Conservation (phyloP, 2,888 invertebrate genomes). For the Nemurella pictetii region DNA sequence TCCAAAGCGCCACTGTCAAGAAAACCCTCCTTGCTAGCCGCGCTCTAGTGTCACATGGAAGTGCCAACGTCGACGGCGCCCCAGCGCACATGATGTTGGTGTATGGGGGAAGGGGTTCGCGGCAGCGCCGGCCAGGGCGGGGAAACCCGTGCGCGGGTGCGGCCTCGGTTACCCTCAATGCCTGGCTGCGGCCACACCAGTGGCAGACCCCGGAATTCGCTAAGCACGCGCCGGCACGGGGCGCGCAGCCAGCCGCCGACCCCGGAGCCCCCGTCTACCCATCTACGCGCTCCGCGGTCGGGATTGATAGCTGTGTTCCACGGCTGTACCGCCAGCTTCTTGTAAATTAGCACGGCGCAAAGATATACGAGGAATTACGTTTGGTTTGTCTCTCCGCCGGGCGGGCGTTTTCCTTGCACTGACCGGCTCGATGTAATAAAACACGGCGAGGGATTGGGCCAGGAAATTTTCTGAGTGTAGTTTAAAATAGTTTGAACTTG, state of each 20-base stretch:
- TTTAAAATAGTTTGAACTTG: too few species aligned
- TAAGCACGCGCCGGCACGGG: neutral
- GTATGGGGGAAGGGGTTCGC: neutral
- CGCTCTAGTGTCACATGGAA: too few species aligned
- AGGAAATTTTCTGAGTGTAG: neutral
- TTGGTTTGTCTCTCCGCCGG: slow-evolving; percentile 9
- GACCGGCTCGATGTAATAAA: slow-evolving; percentile 20
- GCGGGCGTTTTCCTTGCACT: neutral
- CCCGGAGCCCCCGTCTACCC: neutral
- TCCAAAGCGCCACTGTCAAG: too few species aligned
- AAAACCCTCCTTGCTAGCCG: neutral
- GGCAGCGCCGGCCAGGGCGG: neutral
- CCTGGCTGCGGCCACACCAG: neutral
- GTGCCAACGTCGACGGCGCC: neutral
- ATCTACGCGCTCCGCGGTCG: neutral
- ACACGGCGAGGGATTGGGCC: neutral
- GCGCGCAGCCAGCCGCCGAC: neutral
- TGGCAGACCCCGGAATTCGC: neutral
- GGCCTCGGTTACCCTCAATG: slow-evolving; percentile 5
- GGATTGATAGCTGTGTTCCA: neutral
- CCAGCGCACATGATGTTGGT: too few species aligned
- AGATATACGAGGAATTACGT: slow-evolving; percentile 1
- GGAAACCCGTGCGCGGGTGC: neutral
- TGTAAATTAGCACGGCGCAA: slow-evolving; percentile 1
- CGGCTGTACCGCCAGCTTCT: neutral